Base-by-base conservation (phyloP, 2,888 invertebrate species). In the Sphaeridia pumilis region DNA sequence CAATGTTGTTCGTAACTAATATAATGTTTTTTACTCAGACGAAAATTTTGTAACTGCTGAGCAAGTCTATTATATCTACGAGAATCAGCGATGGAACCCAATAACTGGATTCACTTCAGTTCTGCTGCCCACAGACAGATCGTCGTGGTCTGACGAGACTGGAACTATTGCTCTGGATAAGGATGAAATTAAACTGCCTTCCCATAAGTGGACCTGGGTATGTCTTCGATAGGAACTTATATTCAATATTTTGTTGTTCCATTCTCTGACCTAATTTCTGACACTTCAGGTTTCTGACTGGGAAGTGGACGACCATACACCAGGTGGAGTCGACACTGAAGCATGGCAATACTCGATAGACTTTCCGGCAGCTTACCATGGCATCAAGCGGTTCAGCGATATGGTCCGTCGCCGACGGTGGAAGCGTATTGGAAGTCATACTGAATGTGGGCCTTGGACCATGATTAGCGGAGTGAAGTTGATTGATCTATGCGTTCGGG, bases 321-420 rank as follows among this genome's bases (percentile, higher is more conserved):
- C 87, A 0, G 89, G 88, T 1, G 92, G 90, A 2, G 87, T 87
- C 0, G 92, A 93, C 70, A 78, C 79, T 54, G 87, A 90, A 61
- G 93, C 93, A 2, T 93, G 93, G 93, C 93, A 93, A 68, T 93
- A 92, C 71, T 90, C 92, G 1, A 83, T 87, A 1, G 90, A 92
- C 72, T 92, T 93, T 68, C 88, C 90, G 1, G 80, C 86, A 1
- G 79, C 81, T 10, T 92, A 87, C 70, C 90, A 89, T 67, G 82
- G 83, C 0, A 80, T 82, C 65, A 89, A 88, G 71, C 78, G 84
- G 60, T 83, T 90, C 60, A 88, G 88, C 0, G 92, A 92, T 71
- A 88, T 87, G 67, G 90, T 90, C 0, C 76, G 92, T 24, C 76
- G 89, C 14, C 74, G 88, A 42, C 75, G 87, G 48, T 90, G 89